Base-by-base conservation (phyloP, 2,888 invertebrate species). In the Nasonia oneida region DNA sequence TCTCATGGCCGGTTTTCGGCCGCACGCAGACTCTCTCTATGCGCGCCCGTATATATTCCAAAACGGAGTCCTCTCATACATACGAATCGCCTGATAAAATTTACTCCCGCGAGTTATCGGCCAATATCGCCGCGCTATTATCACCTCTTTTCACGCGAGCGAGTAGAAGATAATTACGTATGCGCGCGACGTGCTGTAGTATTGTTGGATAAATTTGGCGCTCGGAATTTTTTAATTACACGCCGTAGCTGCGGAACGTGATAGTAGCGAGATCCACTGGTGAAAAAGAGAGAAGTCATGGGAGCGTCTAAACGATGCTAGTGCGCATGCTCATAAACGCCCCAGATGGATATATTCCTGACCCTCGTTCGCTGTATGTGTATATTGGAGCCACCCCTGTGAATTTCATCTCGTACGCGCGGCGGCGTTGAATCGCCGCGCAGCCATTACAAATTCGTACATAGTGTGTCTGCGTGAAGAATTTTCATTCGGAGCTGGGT, bases 1-100 rank as follows among this genome's bases (percentile, higher is more conserved):
- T 53, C 50, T 81, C 76, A 87, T 88, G 90, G 91, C 91, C 91
- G 90, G 91, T 92, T 91, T 91, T 87, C n/a, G 78, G 76, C 89
- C 87, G 71, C 85, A 87, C 85, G 77, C 84, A 84, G 80, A 79
- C 73, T 39, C 47, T 67, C 29, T 29, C 37, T 37, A 37, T 37
- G 37, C 3, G 61, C 29, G 33, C 15, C 8, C 50, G 70, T n/a
- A 42, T 39, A 14, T 57, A 74, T 37, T 37, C 37, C 37, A 4
- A 42, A 74, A 61, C 71, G 29, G 12, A 39, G 37, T 18, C 15
- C 39, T 83, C 42, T 33, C 8, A 15, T 1, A 29, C 23, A 47
- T 64, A 42, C 71, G 29, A 53, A 18, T 14, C 42, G 50, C n/a
- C 39, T 18, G 67, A 70, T 76, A 39, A 82, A 70, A 23, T 61